Evolutionary conservation across 2,888 invertebrate genomes (phyloP), one percentile per base, ranked within the genome.

Genomic region (Caenorhabditis parvicauda): DNA sequence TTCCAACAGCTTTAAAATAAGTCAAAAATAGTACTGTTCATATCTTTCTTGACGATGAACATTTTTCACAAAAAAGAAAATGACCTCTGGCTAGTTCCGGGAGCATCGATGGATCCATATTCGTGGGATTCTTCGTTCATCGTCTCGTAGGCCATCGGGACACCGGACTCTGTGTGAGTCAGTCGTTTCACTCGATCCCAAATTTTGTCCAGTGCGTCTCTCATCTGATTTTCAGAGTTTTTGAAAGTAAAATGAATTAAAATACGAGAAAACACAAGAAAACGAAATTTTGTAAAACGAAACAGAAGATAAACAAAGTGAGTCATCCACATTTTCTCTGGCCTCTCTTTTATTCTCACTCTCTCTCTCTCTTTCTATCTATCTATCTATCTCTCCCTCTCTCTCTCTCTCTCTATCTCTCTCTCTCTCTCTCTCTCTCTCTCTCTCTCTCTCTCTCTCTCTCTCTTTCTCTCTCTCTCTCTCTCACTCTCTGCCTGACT

Each of bases 301-400:
- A 24, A 42, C 43, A 42, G 24, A 24, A 21, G 22, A 6, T n/a
- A 21, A 14, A n/a, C 17, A 42, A 4, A 19, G 25, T 4, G 19
- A 4, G 7, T 24, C 5, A 42, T 22, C 14, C n/a, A 42, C 19
- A 14, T 14, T 14, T 14, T 24, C 24, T 44, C 4, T 21, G 22
- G 9, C 3, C 32, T 32, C 27, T 9, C 17, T 43, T 43, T 24
- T n/a, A 43, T 43, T 43, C n/a, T n/a, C n/a, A n/a, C n/a, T n/a
- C n/a, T n/a, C n/a, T n/a, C n/a, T 32, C 44, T 38, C 21, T 24
- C 37, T 25, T 42, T 47, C 51, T 56, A 47, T 56, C 49, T 51
- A 47, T 52, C 47, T 51, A 32, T 41, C 53, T 39, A 32, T 47
- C 39, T 41, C 52, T 27, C 32, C 43, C 47, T 37, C 35, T 46